Evolutionary conservation across 92 coral and sea anemone genomes (phyloP).

Genomic region (Umimayanthus chanpuru): DNA sequence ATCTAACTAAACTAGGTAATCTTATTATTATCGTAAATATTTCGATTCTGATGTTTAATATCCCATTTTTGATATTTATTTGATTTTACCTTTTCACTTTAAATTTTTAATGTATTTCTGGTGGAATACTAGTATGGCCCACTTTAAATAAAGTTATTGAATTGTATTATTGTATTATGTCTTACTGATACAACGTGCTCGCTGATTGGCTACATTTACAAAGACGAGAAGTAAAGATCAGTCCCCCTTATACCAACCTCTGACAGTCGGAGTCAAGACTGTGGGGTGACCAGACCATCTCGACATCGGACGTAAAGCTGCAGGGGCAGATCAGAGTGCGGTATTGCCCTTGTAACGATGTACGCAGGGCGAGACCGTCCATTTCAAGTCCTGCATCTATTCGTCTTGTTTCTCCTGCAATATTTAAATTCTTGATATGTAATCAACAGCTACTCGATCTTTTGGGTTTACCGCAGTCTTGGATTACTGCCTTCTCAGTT

Average conservation of each 20-base stretch:
- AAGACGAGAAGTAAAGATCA: not conserved
- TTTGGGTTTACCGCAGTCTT: not conserved
- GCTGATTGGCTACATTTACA: not conserved
- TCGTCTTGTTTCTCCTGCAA: conserved; percentile 49
- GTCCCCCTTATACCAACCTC: conserved; percentile 16
- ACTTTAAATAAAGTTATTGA: too few relatives aligned
- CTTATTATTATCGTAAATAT: too few relatives aligned
- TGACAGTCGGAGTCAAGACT: conserved; percentile 53
- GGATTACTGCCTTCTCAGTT: not conserved
- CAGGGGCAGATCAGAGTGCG: conserved; percentile 71
- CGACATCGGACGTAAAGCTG: conserved; percentile 65
- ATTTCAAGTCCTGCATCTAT: conserved; percentile 64
- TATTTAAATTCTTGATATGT: not conserved
- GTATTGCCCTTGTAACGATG: conserved; percentile 53
- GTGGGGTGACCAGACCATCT: conserved; percentile 75
- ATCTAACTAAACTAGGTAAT: too few relatives aligned
- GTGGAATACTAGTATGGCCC: too few relatives aligned
- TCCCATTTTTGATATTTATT: too few relatives aligned
- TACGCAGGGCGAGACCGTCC: conserved; percentile 70
- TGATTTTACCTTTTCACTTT: too few relatives aligned
- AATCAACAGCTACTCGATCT: not conserved
- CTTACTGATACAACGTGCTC: too few relatives aligned
- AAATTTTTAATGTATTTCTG: too few relatives aligned
- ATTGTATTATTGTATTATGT: too few relatives aligned
- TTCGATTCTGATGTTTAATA: too few relatives aligned